Base-by-base conservation (phyloP, 1,140 invertebrate species). In the Kradibia gibbosae region DNA sequence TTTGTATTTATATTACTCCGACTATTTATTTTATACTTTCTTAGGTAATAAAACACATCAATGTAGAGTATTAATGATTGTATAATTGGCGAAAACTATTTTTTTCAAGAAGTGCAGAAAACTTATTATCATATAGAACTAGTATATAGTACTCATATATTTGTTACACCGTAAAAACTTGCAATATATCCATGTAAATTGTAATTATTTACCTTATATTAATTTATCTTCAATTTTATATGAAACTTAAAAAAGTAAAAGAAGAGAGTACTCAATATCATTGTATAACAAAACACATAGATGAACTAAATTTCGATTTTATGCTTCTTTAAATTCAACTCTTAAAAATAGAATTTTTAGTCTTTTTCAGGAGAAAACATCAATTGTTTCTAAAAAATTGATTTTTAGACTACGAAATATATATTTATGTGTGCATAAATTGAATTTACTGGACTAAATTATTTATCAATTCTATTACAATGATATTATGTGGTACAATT, bases 21-120 rank as follows among this genome's bases (percentile, higher is more conserved):
- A 74, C 79, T 80, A 80, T 80, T 74, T 74, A 13, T 65, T 39
- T 39, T 62, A 75, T 65, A 60, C 79, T 75, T 80, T 67, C 70
- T 73, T 60, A 72, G 7, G 10, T 57, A 79, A 72, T 20, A 71
- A 57, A 57, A 48, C 48, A 55, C 48, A 73, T 50, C 45, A 53
- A n/a, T 50, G 3, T 48, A 57, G 17, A 20, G 28, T 79, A 42
- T 78, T 72, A n/a, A n/a, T n/a, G 53, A 42, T 45, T 71, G 42
- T 60, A 28, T 65, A 45, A 74, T 65, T 50, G 36, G 15, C n/a
- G 75, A 50, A 60, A 0, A 34, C 22, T 57, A 28, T 20, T 25
- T 71, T 60, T 34, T 7, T 73, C 31, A 45, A 31, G 53, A 45
- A 45, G 70, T 31, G 42, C 22, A 1, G 39, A 57, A 25, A 71